phyloP scores from a whole-genome alignment of 2,797 vertebrate genomes.

The Hemitrygon akajei region DNA sequence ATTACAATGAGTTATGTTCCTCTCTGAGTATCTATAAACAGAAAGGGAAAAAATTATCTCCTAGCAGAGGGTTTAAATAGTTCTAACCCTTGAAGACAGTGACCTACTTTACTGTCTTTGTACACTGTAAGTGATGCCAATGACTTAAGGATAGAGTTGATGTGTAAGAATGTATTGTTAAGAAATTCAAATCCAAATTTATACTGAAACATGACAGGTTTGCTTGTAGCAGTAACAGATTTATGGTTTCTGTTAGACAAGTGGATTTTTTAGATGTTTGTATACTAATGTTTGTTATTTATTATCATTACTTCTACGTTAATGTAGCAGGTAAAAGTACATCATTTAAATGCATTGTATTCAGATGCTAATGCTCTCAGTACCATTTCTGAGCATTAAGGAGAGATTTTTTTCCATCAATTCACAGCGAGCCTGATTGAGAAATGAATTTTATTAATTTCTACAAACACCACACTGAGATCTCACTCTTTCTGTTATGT shows the following conservation, averaged over 20 bases:
- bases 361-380: background rate
- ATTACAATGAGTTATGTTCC: background rate
- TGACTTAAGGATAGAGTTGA: background rate
- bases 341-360: background rate
- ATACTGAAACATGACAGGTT: background rate
- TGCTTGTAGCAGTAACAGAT: background rate
- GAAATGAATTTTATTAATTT: background rate
- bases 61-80: background rate
- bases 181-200: background rate
- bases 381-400: background rate
- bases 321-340: background rate
- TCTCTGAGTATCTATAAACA: background rate
- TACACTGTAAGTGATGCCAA: background rate
- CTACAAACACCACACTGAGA: background rate
- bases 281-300: background rate
- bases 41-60: background rate
- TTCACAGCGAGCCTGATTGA: background rate
- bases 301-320: background rate
- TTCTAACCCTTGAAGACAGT: background rate
- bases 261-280: background rate
- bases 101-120: background rate
- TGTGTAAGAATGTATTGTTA: background rate
- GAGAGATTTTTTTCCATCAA: background rate
- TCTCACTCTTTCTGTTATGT: background rate
- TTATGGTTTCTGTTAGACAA: background rate